Percentiles rank a stretch among this genome's conserved stretches.
Conservation (phyloP, 2,113 vertebrate species). For the Pardalotus punctatus region DNA sequence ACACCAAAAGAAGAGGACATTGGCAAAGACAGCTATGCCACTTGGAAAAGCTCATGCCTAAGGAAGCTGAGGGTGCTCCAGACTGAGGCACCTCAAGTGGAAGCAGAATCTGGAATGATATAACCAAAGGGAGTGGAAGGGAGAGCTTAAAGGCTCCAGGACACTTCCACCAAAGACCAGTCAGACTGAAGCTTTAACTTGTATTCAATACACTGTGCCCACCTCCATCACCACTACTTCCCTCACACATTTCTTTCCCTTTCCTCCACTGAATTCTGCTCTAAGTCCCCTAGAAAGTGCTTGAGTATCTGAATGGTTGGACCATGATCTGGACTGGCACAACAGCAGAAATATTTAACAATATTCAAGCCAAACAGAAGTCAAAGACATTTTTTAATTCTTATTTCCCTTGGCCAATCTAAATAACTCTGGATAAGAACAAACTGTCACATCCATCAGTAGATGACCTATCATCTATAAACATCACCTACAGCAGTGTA, state of each 20-base stretch:
- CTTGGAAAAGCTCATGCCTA: background rate
- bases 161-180: background rate
- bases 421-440: background rate
- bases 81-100: accelerated
- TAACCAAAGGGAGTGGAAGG: background rate
- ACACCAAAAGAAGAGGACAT: background rate
- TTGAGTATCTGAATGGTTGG: background rate
- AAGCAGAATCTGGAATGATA: background rate
- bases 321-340: background rate
- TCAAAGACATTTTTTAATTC: background rate
- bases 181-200: background rate
- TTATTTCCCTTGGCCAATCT: background rate
- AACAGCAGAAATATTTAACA: background rate
- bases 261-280: background rate
- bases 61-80: background rate
- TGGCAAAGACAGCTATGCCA: background rate
- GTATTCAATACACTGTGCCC: background rate
- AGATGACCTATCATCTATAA: background rate
- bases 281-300: background rate
- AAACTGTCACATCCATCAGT: background rate
- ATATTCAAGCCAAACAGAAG: background rate
- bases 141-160: background rate
- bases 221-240: background rate
- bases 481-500: background rate
- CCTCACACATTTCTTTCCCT: background rate